Evolutionary conservation across 2,113 vertebrate genomes (phyloP).

Genomic region (Amphiprion ocellaris): DNA sequence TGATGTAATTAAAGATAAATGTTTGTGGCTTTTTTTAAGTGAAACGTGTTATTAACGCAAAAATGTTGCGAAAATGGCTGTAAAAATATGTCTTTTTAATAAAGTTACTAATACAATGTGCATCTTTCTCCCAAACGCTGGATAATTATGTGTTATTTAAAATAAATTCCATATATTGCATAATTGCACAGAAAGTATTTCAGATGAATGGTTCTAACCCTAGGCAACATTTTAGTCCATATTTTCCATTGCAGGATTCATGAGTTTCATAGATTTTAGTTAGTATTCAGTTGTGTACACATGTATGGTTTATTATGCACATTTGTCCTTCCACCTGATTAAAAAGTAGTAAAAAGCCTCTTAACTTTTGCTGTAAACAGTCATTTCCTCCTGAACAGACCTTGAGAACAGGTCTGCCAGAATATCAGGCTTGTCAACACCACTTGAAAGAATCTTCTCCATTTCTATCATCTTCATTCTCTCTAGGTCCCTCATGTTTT

Average conservation of each 20-base stretch:
- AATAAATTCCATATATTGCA: slow-evolving; percentile 12
- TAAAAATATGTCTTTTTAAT: background rate
- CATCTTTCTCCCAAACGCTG: slow-evolving; percentile 5
- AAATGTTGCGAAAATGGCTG: background rate
- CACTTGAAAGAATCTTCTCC: slow-evolving; percentile 85
- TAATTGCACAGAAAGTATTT: background rate
- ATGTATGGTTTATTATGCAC: background rate
- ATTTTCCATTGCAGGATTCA: background rate
- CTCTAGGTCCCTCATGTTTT: slow-evolving; percentile 87
- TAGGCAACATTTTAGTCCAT: background rate
- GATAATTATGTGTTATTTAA: slow-evolving; percentile 27
- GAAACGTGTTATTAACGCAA: background rate
- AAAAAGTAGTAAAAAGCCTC: no score
- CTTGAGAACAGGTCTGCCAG: slow-evolving; percentile 86
- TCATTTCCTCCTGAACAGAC: slow-evolving; percentile 87
- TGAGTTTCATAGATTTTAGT: background rate
- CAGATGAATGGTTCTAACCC: background rate
- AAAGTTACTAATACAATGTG: slow-evolving; percentile 3
- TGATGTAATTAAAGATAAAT: background rate
- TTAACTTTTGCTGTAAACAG: slow-evolving; percentile 81
- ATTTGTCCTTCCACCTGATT: background rate
- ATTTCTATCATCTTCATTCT: slow-evolving; percentile 86
- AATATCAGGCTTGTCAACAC: slow-evolving; percentile 79
- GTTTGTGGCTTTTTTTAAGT: background rate
- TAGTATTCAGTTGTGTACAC: background rate